Evolutionary conservation across 2,113 vertebrate genomes (phyloP).

Genomic region (Spheniscus mendiculus): DNA sequence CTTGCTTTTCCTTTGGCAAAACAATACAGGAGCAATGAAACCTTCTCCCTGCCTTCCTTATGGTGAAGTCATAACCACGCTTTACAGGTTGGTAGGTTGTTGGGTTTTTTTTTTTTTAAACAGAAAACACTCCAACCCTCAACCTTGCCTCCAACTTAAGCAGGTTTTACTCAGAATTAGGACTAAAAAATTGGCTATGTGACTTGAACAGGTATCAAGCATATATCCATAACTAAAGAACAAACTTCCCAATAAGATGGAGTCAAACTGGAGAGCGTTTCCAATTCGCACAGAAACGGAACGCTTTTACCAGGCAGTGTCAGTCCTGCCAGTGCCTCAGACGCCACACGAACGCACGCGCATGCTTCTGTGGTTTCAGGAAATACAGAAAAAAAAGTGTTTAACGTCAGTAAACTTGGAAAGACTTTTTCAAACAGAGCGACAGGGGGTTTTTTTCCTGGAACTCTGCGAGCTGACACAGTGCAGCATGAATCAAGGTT

Average conservation of each 20-base stretch:
- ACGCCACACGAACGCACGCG: fast-evolving
- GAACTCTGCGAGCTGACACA: background rate
- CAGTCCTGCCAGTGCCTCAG: background rate
- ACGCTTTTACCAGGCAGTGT: fast-evolving
- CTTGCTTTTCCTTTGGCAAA: background rate
- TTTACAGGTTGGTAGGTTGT: background rate
- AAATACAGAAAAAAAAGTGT: background rate
- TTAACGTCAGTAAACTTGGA: background rate
- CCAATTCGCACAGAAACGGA: background rate
- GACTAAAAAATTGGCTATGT: background rate
- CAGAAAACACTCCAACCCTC: background rate
- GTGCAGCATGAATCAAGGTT: background rate
- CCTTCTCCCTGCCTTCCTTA: background rate
- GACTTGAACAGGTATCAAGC: background rate
- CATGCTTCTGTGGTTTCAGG: background rate
- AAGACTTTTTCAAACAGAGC: background rate
- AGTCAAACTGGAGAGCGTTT: background rate
- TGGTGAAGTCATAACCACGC: fast-evolving
- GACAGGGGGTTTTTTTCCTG: background rate
- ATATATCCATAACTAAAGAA: background rate
- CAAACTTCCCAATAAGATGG: background rate
- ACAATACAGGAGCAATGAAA: background rate
- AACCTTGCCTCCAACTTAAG: background rate
- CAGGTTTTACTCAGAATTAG: background rate
- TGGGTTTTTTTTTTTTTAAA: background rate